A percentile compares a stretch with the other conserved stretches of the same genome.
phyloP scores from a whole-genome alignment of 2,888 invertebrate species.

The Ormyrus rosae region DNA sequence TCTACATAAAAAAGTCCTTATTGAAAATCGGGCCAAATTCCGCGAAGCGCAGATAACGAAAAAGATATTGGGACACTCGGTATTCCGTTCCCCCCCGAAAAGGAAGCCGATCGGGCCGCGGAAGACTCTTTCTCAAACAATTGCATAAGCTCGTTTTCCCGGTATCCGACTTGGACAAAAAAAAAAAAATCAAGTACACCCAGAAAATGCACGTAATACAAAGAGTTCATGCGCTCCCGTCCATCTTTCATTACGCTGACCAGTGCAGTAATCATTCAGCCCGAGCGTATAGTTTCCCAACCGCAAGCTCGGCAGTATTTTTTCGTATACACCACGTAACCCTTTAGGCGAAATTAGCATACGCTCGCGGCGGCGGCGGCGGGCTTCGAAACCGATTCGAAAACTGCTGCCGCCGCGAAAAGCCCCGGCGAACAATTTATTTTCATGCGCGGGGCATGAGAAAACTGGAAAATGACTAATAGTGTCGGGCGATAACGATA shows the following conservation, averaged over 20 bases:
- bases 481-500: too few species aligned
- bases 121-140: constrained; percentile 46
- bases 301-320: constrained; percentile 54
- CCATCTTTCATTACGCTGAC: constrained; percentile 61
- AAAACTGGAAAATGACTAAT: too few species aligned
- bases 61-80: constrained; percentile 45
- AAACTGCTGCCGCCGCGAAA: too few species aligned
- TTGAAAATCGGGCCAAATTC: constrained; percentile 6
- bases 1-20: too few species aligned
- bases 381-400: too few species aligned
- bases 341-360: too few species aligned
- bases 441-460: too few species aligned
- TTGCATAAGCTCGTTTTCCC: constrained; percentile 53
- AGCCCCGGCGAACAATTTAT: too few species aligned
- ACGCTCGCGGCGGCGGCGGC: too few species aligned
- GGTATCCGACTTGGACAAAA: constrained; percentile 54
- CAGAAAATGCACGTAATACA: constrained; percentile 49
- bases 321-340: neutral
- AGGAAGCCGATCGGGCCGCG: constrained; percentile 45
- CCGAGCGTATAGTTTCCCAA: constrained; percentile 50
- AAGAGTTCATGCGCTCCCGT: constrained; percentile 40
- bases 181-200: constrained; percentile 39
- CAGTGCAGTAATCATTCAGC: constrained; percentile 57
- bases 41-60: constrained; percentile 22
- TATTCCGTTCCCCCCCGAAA: constrained; percentile 43